phyloP scores from a whole-genome alignment of 2,888 invertebrate genomes.

The Aethes cnicana region DNA sequence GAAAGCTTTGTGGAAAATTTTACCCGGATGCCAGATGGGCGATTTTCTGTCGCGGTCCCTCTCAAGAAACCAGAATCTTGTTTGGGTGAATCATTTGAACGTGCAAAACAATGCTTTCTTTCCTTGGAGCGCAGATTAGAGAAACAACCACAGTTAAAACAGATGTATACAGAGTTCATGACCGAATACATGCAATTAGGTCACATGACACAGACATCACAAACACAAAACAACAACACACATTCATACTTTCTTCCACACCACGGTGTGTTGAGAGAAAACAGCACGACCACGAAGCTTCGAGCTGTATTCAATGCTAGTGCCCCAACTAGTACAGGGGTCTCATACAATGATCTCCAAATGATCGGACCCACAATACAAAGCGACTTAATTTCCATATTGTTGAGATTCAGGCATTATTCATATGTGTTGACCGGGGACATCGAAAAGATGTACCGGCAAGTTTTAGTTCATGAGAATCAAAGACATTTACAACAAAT shows the following conservation, averaged over 20 bases:
- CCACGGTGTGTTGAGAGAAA: slow-evolving; percentile 1
- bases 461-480: not conserved
- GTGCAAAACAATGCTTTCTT: slow-evolving; percentile 34
- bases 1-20: slow-evolving; percentile 39
- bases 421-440: slow-evolving; percentile 15
- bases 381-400: too few species aligned
- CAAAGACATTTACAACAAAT: not conserved
- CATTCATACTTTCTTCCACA: slow-evolving; percentile 7
- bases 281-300: slow-evolving; percentile 18
- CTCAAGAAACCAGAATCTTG: slow-evolving; percentile 31
- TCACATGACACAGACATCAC: slow-evolving; percentile 38
- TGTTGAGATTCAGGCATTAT: slow-evolving; percentile 15
- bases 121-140: slow-evolving; percentile 33
- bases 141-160: slow-evolving; percentile 11
- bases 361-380: not conserved
- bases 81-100: slow-evolving; percentile 36
- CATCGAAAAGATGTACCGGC: slow-evolving; percentile 24
- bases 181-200: slow-evolving; percentile 35
- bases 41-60: slow-evolving; percentile 38
- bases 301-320: slow-evolving; percentile 22
- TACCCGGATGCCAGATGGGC: slow-evolving; percentile 36
- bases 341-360: not conserved
- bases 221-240: too few species aligned
- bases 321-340: not conserved
- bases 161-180: slow-evolving; percentile 37